Conservation (phyloP, 2,113 vertebrate genomes). For the Cephalopholis sonnerati region DNA sequence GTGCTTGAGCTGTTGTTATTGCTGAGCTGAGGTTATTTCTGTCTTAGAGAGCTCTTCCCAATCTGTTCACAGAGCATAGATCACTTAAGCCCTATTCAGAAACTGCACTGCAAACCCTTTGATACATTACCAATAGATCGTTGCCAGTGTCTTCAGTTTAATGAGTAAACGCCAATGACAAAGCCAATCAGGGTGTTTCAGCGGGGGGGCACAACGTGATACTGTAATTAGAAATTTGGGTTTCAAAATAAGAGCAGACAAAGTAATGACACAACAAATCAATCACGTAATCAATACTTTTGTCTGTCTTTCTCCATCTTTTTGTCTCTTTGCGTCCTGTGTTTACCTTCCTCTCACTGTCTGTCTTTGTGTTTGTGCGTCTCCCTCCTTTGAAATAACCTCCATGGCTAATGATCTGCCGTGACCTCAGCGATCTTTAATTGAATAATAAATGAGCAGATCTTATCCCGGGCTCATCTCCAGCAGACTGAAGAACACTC, state of each 20-base stretch:
- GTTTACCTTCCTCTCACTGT: background rate
- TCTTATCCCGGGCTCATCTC: constrained; percentile 71
- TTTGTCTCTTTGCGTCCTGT: background rate
- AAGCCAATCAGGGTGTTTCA: constrained; percentile 22
- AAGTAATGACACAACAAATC: constrained; percentile 29
- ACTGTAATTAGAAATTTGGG: constrained; percentile 14
- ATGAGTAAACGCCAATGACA: constrained; percentile 37
- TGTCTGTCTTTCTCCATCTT: background rate
- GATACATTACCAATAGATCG: constrained; percentile 28
- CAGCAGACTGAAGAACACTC: constrained; percentile 36
- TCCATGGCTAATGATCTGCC: constrained; percentile 72
- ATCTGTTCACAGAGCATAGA: constrained; percentile 34
- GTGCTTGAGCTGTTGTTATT: constrained; percentile 43
- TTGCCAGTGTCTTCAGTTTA: constrained; percentile 21
- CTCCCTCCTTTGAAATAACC: constrained; percentile 72
- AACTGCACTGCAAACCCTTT: constrained; percentile 30
- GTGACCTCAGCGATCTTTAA: constrained; percentile 72
- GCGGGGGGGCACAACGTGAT: background rate
- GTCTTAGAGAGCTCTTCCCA: constrained; percentile 32
- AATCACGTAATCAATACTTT: constrained; percentile 18
- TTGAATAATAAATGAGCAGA: constrained; percentile 82
- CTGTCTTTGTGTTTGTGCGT: constrained; percentile 27
- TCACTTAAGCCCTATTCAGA: constrained; percentile 41
- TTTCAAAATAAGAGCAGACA: constrained; percentile 26
- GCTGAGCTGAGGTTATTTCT: constrained; percentile 49